These are phyloP conservation scores for Premnoplex brunnescens DNA, from an alignment of 2,797 vertebrate genomes.

Conservation along the genomic window DNA sequence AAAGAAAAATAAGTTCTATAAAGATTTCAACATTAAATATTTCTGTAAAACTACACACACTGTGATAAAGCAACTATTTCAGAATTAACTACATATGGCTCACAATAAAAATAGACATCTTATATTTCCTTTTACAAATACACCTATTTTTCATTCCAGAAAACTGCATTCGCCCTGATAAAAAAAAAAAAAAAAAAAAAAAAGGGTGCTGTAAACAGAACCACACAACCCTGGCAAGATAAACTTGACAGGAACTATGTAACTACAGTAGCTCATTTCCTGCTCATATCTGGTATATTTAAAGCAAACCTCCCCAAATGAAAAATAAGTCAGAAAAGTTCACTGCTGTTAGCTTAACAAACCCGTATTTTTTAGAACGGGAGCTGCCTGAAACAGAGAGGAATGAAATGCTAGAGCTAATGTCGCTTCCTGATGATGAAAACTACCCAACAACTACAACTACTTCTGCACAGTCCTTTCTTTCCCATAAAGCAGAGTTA, in stretches of 20 bases:
- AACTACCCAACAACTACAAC: conserved; percentile 67
- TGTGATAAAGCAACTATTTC: not conserved
- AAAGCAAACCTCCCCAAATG: not conserved
- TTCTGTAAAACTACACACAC: not conserved
- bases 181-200: not conserved
- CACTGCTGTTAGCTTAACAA: not conserved
- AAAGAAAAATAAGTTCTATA: not conserved
- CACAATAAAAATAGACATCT: not conserved
- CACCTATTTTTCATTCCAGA: not conserved
- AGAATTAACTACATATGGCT: not conserved
- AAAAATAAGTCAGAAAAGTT: not conserved
- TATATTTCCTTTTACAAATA: not conserved
- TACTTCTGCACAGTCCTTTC: conserved; percentile 54
- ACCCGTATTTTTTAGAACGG: not conserved
- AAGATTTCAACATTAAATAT: not conserved
- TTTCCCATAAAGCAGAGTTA: conserved; percentile 41
- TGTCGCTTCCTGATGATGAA: conserved; percentile 70
- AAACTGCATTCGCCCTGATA: not conserved
- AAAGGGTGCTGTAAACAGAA: not conserved
- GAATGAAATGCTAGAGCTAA: not conserved
- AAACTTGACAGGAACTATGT: conserved; percentile 50
- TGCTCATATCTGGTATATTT: not conserved
- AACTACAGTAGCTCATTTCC: conserved; percentile 30
- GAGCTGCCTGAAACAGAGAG: not conserved
- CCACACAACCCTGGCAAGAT: not conserved